Percentiles rank a stretch among this genome's conserved stretches.
These are phyloP conservation scores for Sarcophaga peregrina DNA, from an alignment of 1,140 invertebrate species.

Conservation along the genomic window DNA sequence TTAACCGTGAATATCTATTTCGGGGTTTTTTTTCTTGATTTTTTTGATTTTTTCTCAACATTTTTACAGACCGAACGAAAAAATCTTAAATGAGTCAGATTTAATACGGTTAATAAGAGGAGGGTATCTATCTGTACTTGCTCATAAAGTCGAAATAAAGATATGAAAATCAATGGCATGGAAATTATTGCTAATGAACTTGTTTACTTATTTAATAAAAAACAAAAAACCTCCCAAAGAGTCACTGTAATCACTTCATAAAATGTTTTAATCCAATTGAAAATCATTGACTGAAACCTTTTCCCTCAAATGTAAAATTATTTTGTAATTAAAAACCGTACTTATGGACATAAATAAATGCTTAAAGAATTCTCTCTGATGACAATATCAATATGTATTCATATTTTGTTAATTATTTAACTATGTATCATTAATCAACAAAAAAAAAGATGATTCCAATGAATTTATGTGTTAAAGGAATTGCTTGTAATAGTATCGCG, in stretches of 20 bases:
- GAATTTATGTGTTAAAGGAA: too few relatives aligned
- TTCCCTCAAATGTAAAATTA: too few relatives aligned
- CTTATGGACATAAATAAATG: too few relatives aligned
- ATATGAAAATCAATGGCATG: constrained; percentile 38
- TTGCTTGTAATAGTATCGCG: too few relatives aligned
- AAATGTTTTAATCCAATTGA: constrained; percentile 1
- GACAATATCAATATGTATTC: too few relatives aligned
- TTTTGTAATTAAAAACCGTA: too few relatives aligned
- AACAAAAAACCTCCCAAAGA: neutral
- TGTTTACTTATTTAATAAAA: constrained; percentile 32
- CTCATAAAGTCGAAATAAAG: neutral
- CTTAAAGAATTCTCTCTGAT: too few relatives aligned
- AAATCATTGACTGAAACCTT: neutral
- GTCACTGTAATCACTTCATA: neutral
- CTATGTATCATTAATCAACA: too few relatives aligned
- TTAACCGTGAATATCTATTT: constrained; percentile 17
- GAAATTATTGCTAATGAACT: constrained; percentile 40
- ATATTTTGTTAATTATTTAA: too few relatives aligned
- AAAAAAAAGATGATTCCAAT: too few relatives aligned
- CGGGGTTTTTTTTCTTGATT: neutral
- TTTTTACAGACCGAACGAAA: neutral
- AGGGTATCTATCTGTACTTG: neutral
- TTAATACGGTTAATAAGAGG: constrained; percentile 28
- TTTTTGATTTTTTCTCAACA: constrained; percentile 9
- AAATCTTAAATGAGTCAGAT: constrained; percentile 36